Percentiles rank a stretch among this genome's conserved stretches.
phyloP scores from a whole-genome alignment of 2,888 invertebrate genomes.

The Stegophylla sp. region DNA sequence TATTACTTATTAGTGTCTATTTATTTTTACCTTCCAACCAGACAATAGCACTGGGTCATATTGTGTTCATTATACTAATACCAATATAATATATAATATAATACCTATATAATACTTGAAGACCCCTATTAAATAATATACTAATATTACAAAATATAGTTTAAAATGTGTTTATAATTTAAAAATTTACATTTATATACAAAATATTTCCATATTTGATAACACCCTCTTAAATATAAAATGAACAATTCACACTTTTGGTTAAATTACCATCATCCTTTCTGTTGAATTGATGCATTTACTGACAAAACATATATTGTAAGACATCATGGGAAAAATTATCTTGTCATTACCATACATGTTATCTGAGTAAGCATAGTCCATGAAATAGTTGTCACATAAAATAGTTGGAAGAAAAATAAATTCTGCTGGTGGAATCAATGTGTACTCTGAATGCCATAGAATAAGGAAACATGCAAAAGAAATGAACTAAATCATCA shows the following conservation, averaged over 20 bases:
- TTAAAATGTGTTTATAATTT: no score
- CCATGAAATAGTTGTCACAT: constrained; percentile 1
- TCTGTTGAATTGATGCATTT: constrained; percentile 37
- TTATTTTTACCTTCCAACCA: no score
- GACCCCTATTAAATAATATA: no score
- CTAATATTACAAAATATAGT: background rate
- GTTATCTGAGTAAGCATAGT: constrained; percentile 30
- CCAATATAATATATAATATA: no score
- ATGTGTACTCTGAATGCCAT: constrained; percentile 14
- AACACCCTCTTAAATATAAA: constrained; percentile 31
- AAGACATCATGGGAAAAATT: constrained; percentile 23
- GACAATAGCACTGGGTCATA: no score
- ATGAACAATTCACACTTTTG: constrained; percentile 2
- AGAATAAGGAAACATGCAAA: constrained; percentile 35
- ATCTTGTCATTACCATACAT: constrained; percentile 28
- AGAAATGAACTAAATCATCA: constrained; percentile 25
- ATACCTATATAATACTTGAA: no score
- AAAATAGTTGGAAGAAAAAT: constrained; percentile 42
- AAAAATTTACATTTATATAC: no score
- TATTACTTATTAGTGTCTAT: no score
- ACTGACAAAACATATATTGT: constrained; percentile 46
- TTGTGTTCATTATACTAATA: no score
- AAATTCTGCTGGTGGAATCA: constrained; percentile 31
- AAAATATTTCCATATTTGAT: background rate
- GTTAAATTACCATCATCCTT: constrained; percentile 48